Evolutionary conservation across 2,797 vertebrate genomes (phyloP).

Genomic region (Pseudochaenichthys georgianus): DNA sequence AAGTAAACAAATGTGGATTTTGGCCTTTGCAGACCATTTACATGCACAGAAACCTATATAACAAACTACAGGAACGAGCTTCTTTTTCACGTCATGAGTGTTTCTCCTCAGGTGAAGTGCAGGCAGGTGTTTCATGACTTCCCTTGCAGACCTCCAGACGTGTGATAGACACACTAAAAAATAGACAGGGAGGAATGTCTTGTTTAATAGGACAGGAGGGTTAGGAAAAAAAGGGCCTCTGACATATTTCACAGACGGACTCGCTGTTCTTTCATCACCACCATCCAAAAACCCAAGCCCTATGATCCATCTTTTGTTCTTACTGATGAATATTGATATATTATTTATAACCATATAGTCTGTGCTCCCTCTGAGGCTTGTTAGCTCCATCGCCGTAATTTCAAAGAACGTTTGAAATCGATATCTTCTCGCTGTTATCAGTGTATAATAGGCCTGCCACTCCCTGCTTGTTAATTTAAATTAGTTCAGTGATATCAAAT

Average conservation of each 20-base stretch:
- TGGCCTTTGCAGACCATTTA: too few species aligned
- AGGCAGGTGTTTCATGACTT: not conserved
- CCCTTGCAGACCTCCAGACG: slow-evolving; percentile 11
- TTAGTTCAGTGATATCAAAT: slow-evolving; percentile 59
- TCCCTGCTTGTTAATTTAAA: slow-evolving; percentile 50
- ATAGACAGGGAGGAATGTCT: slow-evolving; percentile 1
- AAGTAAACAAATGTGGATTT: too few species aligned
- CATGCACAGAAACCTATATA: too few species aligned
- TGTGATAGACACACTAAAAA: slow-evolving; percentile 27
- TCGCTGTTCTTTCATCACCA: not conserved
- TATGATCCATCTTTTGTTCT: slow-evolving; percentile 15
- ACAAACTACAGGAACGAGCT: not conserved
- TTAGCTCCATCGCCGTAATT: slow-evolving; percentile 39
- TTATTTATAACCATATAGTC: not conserved
- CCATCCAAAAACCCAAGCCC: not conserved
- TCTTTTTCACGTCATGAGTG: not conserved
- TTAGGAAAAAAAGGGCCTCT: not conserved
- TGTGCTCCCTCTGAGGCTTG: slow-evolving; percentile 35
- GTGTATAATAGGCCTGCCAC: slow-evolving; percentile 18
- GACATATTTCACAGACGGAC: slow-evolving; percentile 7
- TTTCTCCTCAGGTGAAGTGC: slow-evolving; percentile 4
- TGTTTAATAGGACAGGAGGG: slow-evolving; percentile 16
- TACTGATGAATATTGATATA: slow-evolving; percentile 28
- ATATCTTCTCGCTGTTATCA: slow-evolving; percentile 45
- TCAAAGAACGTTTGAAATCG: slow-evolving; percentile 50